Conservation (phyloP, 2,797 vertebrate species). For the Dendrocincla tyrannina region DNA sequence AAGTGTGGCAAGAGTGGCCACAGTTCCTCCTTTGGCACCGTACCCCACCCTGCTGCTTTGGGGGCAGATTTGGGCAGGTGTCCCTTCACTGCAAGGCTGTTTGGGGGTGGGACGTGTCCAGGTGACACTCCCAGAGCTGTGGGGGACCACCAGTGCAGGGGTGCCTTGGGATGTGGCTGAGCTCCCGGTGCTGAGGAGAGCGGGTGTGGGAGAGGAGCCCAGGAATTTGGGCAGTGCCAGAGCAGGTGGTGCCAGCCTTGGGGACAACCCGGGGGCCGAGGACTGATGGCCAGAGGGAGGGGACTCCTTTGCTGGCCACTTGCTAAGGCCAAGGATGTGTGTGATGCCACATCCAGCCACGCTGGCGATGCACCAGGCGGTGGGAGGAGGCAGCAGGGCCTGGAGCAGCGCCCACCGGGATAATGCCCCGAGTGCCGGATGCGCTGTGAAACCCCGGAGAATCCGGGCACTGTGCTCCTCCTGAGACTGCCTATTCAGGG, state of each 20-base stretch:
- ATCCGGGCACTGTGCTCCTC: slow-evolving; percentile 51
- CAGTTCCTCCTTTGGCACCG: background rate
- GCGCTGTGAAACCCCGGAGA: background rate
- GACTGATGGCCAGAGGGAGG: background rate
- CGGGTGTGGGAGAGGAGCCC: background rate
- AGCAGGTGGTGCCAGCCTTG: background rate
- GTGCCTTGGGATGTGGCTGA: background rate
- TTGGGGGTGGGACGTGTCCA: rapidly evolving
- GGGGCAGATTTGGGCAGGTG: background rate
- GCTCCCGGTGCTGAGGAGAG: rapidly evolving
- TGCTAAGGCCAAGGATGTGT: background rate
- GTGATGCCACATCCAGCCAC: background rate
- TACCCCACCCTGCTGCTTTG: background rate
- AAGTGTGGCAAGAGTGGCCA: background rate
- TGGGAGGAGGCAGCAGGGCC: background rate
- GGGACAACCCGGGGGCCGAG: background rate
- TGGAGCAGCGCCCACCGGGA: background rate
- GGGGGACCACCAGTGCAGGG: rapidly evolving
- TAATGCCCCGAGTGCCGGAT: slow-evolving; percentile 18
- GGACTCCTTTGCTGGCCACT: background rate
- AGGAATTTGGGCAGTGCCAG: background rate
- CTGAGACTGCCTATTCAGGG: slow-evolving; percentile 63
- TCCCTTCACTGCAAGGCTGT: rapidly evolving
- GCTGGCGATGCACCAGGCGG: background rate
- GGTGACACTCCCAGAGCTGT: background rate